These are phyloP conservation scores for Gambusia holbrooki DNA, from an alignment of 2,113 vertebrate species.

Conservation along the genomic window DNA sequence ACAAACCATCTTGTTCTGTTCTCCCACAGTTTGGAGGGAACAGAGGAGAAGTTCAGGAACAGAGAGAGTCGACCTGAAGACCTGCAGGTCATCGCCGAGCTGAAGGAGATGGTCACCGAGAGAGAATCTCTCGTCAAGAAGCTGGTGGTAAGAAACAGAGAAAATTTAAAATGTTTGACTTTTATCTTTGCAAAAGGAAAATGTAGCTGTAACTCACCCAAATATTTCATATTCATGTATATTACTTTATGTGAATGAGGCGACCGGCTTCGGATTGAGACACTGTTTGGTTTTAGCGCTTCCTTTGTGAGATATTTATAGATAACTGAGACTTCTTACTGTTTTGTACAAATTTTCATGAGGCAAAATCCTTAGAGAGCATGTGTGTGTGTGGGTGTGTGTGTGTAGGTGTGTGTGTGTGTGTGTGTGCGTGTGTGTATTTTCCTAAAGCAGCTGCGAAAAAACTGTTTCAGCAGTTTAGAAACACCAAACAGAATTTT, in stretches of 20 bases:
- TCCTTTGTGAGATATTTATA: neutral
- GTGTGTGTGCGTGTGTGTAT: too few relatives aligned
- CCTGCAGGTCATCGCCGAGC: slow-evolving; percentile 92
- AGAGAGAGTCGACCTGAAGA: slow-evolving; percentile 96
- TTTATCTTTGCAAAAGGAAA: too few relatives aligned
- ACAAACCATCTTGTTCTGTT: neutral
- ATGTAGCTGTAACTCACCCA: too few relatives aligned
- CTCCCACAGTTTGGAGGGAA: slow-evolving; percentile 89
- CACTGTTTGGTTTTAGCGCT: neutral
- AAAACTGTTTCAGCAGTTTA: neutral
- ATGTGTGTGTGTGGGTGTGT: neutral
- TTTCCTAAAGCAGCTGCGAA: too few relatives aligned
- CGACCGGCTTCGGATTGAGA: neutral
- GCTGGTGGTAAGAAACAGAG: slow-evolving; percentile 88
- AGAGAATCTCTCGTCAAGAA: slow-evolving; percentile 97
- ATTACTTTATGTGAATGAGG: too few relatives aligned
- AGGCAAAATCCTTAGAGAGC: neutral
- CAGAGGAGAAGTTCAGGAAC: slow-evolving; percentile 95
- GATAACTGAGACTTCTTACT: too few relatives aligned
- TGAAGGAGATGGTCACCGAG: slow-evolving; percentile 95
- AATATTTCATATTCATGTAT: too few relatives aligned
- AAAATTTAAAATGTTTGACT: neutral
- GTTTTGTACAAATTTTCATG: neutral
- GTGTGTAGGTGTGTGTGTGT: too few relatives aligned
- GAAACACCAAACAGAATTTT: neutral